Conservation (phyloP, 2,797 vertebrate genomes). For the Florisuga fusca region DNA sequence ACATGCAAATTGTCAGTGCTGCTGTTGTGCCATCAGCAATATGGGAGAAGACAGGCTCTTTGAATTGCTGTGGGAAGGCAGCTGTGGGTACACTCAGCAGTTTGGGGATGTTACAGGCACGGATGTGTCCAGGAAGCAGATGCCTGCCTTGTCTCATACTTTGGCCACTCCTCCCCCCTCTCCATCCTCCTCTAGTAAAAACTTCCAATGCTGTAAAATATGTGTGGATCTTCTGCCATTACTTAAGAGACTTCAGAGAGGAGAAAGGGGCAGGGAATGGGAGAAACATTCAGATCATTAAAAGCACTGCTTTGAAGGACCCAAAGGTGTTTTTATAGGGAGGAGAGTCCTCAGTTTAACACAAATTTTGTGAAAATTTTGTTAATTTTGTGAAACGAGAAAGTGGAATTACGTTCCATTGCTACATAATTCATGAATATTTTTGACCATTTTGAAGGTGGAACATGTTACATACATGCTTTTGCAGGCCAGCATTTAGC, state of each 20-base stretch:
- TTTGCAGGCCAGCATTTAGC: background rate
- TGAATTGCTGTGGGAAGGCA: background rate
- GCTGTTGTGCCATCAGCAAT: background rate
- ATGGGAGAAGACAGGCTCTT: background rate
- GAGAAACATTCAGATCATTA: background rate
- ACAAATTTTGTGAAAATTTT: too few species aligned
- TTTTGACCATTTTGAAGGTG: background rate
- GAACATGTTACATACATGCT: background rate
- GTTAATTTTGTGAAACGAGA: background rate
- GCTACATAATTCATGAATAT: background rate
- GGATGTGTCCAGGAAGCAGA: background rate
- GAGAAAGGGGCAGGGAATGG: background rate
- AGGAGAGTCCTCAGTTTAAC: background rate
- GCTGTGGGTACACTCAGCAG: background rate
- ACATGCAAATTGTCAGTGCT: fast-evolving
- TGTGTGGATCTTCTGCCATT: background rate
- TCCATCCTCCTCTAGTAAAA: background rate
- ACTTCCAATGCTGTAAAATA: constrained; percentile 14
- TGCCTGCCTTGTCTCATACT: background rate
- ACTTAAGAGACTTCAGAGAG: background rate
- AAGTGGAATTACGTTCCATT: background rate
- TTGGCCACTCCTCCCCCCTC: background rate
- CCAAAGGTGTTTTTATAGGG: background rate
- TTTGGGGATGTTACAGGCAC: background rate
- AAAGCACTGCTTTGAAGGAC: background rate